A percentile compares a stretch with the other conserved stretches of the same genome.
These are phyloP conservation scores for Marcusenius ussheri DNA, from an alignment of 2,113 vertebrate species.

Conservation along the genomic window DNA sequence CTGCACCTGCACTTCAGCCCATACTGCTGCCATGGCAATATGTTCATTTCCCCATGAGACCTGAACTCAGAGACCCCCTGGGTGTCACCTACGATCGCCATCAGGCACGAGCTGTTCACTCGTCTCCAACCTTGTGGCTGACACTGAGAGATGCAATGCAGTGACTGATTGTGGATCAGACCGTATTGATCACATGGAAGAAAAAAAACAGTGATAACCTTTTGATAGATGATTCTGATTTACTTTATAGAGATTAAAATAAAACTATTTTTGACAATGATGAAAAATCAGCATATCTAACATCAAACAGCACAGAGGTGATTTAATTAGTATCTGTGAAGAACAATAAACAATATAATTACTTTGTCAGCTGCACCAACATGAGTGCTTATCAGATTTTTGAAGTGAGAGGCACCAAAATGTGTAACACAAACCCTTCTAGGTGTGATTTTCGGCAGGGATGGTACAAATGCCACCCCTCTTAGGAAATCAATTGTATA, in stretches of 20 bases:
- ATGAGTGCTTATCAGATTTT: slow-evolving; percentile 32
- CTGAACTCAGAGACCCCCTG: background rate
- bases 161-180: slow-evolving; percentile 54
- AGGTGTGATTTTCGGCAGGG: background rate
- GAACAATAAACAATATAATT: slow-evolving; percentile 38
- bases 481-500: background rate
- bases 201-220: slow-evolving; percentile 47
- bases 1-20: background rate
- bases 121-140: slow-evolving; percentile 48
- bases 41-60: background rate
- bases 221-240: slow-evolving; percentile 50
- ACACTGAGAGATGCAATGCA: slow-evolving; percentile 48
- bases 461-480: background rate
- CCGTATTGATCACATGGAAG: slow-evolving; percentile 44
- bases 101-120: background rate
- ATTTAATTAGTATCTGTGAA: slow-evolving; percentile 30
- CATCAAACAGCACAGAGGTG: background rate
- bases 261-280: slow-evolving; percentile 28
- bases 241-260: slow-evolving; percentile 47
- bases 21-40: background rate
- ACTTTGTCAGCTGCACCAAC: slow-evolving; percentile 40
- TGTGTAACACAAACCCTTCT: background rate
- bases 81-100: background rate
- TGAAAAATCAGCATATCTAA: background rate
- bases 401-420: background rate